Conservation (phyloP, 2,113 vertebrate species). For the Platycercus adscitus region DNA sequence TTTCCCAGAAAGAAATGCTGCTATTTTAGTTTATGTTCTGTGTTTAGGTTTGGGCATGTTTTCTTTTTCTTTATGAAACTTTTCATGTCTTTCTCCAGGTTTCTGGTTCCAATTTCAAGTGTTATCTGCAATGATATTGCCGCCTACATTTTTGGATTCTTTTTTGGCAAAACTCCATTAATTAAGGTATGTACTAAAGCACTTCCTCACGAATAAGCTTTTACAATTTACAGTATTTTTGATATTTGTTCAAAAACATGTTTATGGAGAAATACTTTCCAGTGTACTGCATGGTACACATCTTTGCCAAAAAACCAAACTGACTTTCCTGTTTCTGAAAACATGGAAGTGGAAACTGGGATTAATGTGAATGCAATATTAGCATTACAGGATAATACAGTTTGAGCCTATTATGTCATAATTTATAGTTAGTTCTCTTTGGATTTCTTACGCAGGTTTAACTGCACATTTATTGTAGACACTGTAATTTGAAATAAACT, state of each 20-base stretch:
- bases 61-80: not conserved
- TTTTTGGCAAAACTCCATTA: slow-evolving; percentile 96
- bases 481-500: not conserved
- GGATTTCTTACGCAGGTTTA: not conserved
- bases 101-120: slow-evolving; percentile 95
- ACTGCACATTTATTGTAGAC: not conserved
- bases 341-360: not conserved
- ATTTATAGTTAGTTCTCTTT: not conserved
- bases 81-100: slow-evolving; percentile 78
- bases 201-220: not conserved
- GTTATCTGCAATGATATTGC: slow-evolving; percentile 98
- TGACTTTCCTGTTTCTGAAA: not conserved
- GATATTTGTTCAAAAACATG: not conserved
- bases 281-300: not conserved
- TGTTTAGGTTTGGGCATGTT: not conserved
- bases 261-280: not conserved
- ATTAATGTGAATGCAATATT: not conserved
- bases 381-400: not conserved
- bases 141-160: slow-evolving; percentile 97
- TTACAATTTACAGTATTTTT: not conserved
- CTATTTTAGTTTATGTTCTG: not conserved
- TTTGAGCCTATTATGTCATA: not conserved
- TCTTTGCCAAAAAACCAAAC: not conserved
- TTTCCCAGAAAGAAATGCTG: not conserved
- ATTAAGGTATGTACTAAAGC: slow-evolving; percentile 86